Evolutionary conservation across 2,888 invertebrate species (phyloP), one percentile per base, ranked within the genome.

Genomic region (Neocrepidodera transversa): DNA sequence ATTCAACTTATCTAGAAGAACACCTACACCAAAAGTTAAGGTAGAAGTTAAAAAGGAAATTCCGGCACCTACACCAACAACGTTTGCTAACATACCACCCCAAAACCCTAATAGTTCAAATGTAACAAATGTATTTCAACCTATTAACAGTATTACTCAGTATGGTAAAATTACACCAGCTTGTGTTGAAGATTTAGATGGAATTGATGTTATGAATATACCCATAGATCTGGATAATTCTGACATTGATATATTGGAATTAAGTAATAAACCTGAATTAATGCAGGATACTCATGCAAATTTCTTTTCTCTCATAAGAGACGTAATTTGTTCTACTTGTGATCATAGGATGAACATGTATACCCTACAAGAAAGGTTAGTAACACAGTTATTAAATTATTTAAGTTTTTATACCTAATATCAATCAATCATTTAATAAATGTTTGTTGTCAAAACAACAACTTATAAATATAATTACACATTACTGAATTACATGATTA

Each of bases 241-340:
- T 1, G 72, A 75, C 18, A 75, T 75, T 74, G 84, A 84, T 60
- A 82, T 84, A 62, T 74, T 84, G 43, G 83, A 83, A 58, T 80
- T 85, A 23, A 83, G 82, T 74, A 80, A 74, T 72, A 78, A 82
- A 75, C 74, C 82, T 4, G 83, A 85, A 14, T 78, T 92, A 30
- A 90, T 90, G 78, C 91, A 92, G 78, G 92, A 91, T 47, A 91
- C 91, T 0, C 92, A 92, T 68, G 86, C 89, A 0, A 91, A 90
- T 76, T 97, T 94, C 82, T 87, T 97, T 77, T 92, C 94, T 1
- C 80, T 97, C 36, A 84, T 97, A 20, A 84, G 96, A 3, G 95
- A 95, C 71, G 85, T 96, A 58, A 92, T 97, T 71, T 91, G 91
- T 51, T 91, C 93, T 0, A 88, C 92, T 3, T 86, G 88, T 1